Evolutionary conservation across 2,797 vertebrate species (phyloP), one percentile per base, ranked within the genome.

Genomic region (Myiothlypis chrysogaster): DNA sequence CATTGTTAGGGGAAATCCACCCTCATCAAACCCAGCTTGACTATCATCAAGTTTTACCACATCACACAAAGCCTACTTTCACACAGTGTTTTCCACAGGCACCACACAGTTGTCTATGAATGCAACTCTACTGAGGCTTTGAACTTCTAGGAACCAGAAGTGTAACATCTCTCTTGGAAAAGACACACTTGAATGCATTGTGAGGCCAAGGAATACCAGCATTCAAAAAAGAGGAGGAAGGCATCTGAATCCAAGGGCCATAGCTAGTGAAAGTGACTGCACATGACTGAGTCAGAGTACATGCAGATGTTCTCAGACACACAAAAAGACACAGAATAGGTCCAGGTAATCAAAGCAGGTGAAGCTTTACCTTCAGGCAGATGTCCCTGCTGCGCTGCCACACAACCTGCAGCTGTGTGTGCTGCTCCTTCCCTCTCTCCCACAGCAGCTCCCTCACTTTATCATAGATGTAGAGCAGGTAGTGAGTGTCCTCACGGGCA

Each of bases 381-480:
- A 99, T 97, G 65, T 99, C 98, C 87, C 80, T 98, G 98, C 99
- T 99, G 93, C 98, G 99, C 52, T 99, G 98, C 99, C 99, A 99
- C 63, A 99, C 98, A 13, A 98, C 78, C 93, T 99, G 98, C 79
- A 99, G 88, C 83, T 99, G 98, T 6, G 96, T 95, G 0, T 98
- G 98, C 90, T 98, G 98, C 25, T 98, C 97, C 0, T 98, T 98
- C 82, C 98, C 98, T 1, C 56, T 96, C 37, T 99, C 98, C 97
- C 98, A 97, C 83, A 99, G 98, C 7, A 98, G 98, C 12, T 91
- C 97, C 72, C 98, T 96, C 97, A 99, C 82, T 39, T 97, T 98
- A 88, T 99, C 99, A 4, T 99, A 99, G 96, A 99, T 98, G 86
- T 99, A 99, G 4, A 99, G 99, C 90, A 99, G 97, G 96, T 99